These are phyloP conservation scores for Argynnis bischoffii DNA, from an alignment of 2,888 invertebrate species.

Conservation along the genomic window DNA sequence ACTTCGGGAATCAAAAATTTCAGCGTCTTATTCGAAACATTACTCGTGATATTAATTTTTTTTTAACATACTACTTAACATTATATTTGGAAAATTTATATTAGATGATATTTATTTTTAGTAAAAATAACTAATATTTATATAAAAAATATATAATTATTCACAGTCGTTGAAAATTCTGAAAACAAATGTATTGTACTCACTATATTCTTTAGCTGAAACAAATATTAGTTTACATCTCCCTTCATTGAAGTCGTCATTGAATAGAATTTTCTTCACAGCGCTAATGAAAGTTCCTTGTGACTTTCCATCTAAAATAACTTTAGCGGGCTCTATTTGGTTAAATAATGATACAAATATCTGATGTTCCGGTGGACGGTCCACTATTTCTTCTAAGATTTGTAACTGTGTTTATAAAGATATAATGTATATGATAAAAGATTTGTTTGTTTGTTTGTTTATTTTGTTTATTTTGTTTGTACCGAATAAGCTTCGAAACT, in stretches of 20 bases:
- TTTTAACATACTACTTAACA: no score
- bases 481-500: no score
- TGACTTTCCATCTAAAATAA: conserved; percentile 79
- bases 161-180: no score
- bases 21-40: no score
- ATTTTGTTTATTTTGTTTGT: not conserved
- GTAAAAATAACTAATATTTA: no score
- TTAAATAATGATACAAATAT: conserved; percentile 82
- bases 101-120: not conserved
- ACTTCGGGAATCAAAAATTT: no score
- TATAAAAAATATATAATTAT: no score
- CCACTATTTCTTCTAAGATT: conserved; percentile 86
- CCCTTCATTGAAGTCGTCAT: conserved; percentile 49
- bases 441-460: not conserved
- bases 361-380: conserved; percentile 84
- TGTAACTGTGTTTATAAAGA: conserved; percentile 70
- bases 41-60: no score
- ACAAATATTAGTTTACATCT: conserved; percentile 81
- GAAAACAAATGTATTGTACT: conserved; percentile 45
- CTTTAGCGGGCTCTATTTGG: conserved; percentile 82
- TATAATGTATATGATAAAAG: not conserved
- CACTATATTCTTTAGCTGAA: conserved; percentile 83
- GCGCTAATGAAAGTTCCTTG: conserved; percentile 75
- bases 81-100: not conserved
- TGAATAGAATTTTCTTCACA: conserved; percentile 70